A percentile compares a stretch with the other conserved stretches of the same genome.
Evolutionary conservation across 2,797 vertebrate species (phyloP).

Genomic region (Rhinogobio ventralis): DNA sequence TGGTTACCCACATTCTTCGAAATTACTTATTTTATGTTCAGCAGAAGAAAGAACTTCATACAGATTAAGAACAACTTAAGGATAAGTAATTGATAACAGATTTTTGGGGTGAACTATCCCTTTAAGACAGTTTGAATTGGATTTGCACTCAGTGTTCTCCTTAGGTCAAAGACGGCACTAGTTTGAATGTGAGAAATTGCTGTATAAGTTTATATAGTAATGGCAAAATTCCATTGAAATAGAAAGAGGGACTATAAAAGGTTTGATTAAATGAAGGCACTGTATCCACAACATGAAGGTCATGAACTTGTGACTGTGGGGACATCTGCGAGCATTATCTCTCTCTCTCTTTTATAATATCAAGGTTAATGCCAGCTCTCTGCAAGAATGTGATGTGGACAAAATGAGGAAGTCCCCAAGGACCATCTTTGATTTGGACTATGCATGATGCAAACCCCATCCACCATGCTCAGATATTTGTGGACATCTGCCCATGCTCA

Average conservation of each 20-base stretch:
- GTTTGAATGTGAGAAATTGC: background rate
- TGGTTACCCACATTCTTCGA: background rate
- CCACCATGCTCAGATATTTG: constrained; percentile 63
- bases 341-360: constrained; percentile 52
- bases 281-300: constrained; percentile 60
- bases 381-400: constrained; percentile 62
- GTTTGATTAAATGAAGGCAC: constrained; percentile 41
- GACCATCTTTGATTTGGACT: constrained; percentile 59
- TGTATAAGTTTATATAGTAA: background rate
- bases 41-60: background rate
- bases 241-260: constrained; percentile 15
- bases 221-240: background rate
- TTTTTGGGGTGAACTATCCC: background rate
- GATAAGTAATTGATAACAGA: background rate
- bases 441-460: constrained; percentile 65
- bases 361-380: constrained; percentile 62
- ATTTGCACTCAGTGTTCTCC: background rate
- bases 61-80: background rate
- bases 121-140: background rate
- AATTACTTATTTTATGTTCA: background rate
- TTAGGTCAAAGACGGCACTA: background rate
- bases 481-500: constrained; percentile 74
- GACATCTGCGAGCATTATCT: constrained; percentile 71
- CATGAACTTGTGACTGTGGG: constrained; percentile 67
- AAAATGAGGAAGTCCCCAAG: constrained; percentile 66